Evolutionary conservation across 2,797 vertebrate species (phyloP).

Genomic region (Phalloptychus januarius): DNA sequence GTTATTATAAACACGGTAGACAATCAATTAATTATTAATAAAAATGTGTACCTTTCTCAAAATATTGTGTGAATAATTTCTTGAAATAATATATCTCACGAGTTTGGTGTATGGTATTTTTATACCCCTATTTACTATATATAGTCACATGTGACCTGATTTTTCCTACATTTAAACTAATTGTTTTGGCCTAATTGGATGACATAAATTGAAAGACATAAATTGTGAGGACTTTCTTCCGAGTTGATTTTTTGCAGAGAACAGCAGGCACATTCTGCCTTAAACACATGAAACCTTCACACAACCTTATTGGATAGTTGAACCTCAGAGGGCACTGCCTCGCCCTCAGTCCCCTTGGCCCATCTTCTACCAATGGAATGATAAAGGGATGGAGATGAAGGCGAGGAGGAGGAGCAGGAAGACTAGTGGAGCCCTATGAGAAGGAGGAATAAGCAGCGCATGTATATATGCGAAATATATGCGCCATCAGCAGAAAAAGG

Average conservation of each 20-base stretch:
- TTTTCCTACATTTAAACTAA: slow-evolving; percentile 28
- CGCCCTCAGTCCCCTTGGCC: slow-evolving; percentile 59
- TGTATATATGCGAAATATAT: slow-evolving; percentile 83
- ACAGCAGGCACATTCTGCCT: slow-evolving; percentile 41
- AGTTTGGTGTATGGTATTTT: background rate
- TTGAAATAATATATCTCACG: background rate
- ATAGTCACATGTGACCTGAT: slow-evolving; percentile 8
- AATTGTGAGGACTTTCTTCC: slow-evolving; percentile 37
- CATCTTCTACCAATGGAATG: slow-evolving; percentile 54
- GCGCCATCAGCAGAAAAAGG: slow-evolving; percentile 83
- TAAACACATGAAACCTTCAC: slow-evolving; percentile 41
- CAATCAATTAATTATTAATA: background rate
- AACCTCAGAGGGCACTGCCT: slow-evolving; percentile 60
- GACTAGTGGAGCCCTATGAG: slow-evolving; percentile 55
- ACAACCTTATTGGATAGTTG: slow-evolving; percentile 52
- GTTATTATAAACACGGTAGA: background rate
- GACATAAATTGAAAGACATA: slow-evolving; percentile 57
- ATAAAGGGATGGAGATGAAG: slow-evolving; percentile 70
- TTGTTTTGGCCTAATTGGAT: slow-evolving; percentile 34
- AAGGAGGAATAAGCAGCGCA: slow-evolving; percentile 78
- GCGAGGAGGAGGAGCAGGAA: slow-evolving; percentile 57
- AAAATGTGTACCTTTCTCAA: background rate
- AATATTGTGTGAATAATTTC: background rate
- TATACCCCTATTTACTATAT: background rate
- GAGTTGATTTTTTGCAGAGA: slow-evolving; percentile 38